Evolutionary conservation across 2,113 vertebrate genomes (phyloP), one percentile per base, ranked within the genome.

Genomic region (Falco punctatus): DNA sequence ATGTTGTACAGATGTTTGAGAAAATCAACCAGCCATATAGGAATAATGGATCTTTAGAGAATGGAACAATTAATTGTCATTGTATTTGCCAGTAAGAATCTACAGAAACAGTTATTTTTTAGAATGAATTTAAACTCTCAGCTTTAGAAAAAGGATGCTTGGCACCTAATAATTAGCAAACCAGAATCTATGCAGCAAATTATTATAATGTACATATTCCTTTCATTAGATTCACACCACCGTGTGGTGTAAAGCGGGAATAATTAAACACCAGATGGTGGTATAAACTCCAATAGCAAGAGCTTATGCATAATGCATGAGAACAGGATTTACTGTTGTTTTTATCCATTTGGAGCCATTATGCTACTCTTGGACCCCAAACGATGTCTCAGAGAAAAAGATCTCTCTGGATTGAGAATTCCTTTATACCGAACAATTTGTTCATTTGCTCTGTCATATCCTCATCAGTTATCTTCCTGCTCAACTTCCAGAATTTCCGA

Each of bases 241-340:
- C 92, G 67, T 98, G 98, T 98, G 98, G 97, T 96, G 71, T 97
- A 97, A 98, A 96, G 97, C 2, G 19, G 98, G 98, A 98, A 98
- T 98, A 98, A 98, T 98, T 98, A 98, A 98, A 98, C 96, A 98
- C 96, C 98, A 98, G 98, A 98, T 98, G 98, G 98, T 98, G 96
- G 96, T 97, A 96, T 94, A 97, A 97, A 96, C 96, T 98, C 97
- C 94, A 97, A 98, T 96, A 97, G 97, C 3, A 64, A 97, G 86
- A 96, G 64, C 49, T 93, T 85, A 97, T 98, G 93, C 96, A 98
- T 98, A 98, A 98, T 98, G 93, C 95, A 98, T 98, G 91, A 97
- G 92, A 96, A 97, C 24, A 85, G 95, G 95, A 96, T 98, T 98
- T 98, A 97, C 96, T 97, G 95, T 97, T 98, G 90, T 96, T 97